Base-by-base conservation (phyloP, 1,140 invertebrate genomes). In the Brachionus asplanchnoidis region DNA sequence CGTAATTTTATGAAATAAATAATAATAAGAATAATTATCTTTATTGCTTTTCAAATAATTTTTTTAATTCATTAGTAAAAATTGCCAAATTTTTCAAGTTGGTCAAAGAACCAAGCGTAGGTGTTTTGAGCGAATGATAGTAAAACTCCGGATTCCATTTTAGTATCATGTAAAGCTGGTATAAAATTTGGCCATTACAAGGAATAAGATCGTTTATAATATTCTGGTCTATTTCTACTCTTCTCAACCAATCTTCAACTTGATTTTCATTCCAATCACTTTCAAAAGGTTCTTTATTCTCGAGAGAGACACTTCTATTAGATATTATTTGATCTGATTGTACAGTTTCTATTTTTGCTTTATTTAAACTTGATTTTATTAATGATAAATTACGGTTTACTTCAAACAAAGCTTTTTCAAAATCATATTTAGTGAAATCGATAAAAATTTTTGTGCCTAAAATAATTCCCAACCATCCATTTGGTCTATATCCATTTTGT, bases 401-500 rank as follows among this genome's bases (percentile, higher is more conserved):
- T 56, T 50, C 42, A 46, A 32, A 46, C 14, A 78, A n/a, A 26
- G 75, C 75, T 46, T 56, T 46, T 56, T 78, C 75, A 42, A 78
- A 78, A 20, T 78, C 75, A 78, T 78, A 20, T 56, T 78, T 78
- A 36, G 75, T n/a, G 20, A 78, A 78, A 80, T 89, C 88, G 85
- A 87, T 88, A 82, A 86, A 89, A 5, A 88, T 70, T 75, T 88
- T 89, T 5, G 87, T 85, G 4, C 88, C 88, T 17, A 88, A 73
- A 12, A 89, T 86, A n/a, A 88, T 79, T 5, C 88, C 88, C n/a
- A 89, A 86, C 88, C 88, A 89, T 8, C 88, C 88, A 85, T 88
- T 87, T 6, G 88, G 86, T 44, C 79, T 84, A 73, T 89, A 89
- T 5, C 85, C 85, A 28, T 20, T 70, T 73, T 88, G 85, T 86